These are phyloP conservation scores for Synanthedon tipuliformis DNA, from an alignment of 2,888 invertebrate species.

Conservation along the genomic window DNA sequence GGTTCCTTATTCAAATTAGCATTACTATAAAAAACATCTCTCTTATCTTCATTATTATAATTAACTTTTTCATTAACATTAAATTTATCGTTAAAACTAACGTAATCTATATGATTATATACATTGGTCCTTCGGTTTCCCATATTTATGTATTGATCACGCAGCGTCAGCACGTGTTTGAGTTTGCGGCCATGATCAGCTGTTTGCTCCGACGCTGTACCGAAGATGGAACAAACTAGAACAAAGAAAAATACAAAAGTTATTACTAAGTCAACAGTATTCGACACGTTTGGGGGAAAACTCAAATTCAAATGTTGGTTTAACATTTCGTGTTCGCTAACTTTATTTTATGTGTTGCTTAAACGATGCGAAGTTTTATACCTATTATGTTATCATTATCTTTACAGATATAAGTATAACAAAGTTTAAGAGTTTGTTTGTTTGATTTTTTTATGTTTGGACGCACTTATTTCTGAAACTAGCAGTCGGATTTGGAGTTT, in stretches of 20 bases:
- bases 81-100: constrained; percentile 19
- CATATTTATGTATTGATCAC: constrained; percentile 2
- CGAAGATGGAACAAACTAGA: constrained; percentile 45
- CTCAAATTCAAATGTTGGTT: too few relatives aligned
- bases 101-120: neutral
- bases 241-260: constrained; percentile 19
- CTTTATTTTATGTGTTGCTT: too few relatives aligned
- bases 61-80: neutral
- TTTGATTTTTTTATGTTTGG: too few relatives aligned
- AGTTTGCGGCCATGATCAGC: constrained; percentile 39
- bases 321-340: too few relatives aligned
- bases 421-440: too few relatives aligned
- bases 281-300: too few relatives aligned
- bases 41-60: neutral
- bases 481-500: too few relatives aligned
- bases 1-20: neutral
- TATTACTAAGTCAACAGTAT: too few relatives aligned
- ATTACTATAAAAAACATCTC: neutral
- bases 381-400: too few relatives aligned
- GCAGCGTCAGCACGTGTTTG: constrained; percentile 1
- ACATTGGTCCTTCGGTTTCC: constrained; percentile 4
- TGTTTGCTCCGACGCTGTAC: constrained; percentile 29
- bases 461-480: too few relatives aligned
- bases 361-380: too few relatives aligned
- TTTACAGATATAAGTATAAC: too few relatives aligned